Percentiles rank a stretch among this genome's conserved stretches.
Conservation (phyloP, 2,113 vertebrate species). For the Pseudopipra pipra region DNA sequence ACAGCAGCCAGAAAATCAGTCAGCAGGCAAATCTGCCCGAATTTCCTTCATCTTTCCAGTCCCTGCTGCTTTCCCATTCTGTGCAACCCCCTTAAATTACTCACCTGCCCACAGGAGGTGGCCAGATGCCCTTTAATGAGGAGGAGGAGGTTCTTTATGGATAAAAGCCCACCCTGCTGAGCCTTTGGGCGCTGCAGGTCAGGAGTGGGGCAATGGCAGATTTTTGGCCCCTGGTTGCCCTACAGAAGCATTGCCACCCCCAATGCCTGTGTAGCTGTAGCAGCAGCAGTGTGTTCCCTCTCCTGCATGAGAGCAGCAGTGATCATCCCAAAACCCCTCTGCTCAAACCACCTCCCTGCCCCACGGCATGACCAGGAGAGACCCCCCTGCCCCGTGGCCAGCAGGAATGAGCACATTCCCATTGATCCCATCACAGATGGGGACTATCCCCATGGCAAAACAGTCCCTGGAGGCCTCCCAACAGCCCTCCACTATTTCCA, state of each 20-base stretch:
- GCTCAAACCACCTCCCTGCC: neutral
- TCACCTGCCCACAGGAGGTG: neutral
- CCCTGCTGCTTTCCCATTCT: neutral
- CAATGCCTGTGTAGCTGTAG: neutral
- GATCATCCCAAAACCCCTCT: neutral
- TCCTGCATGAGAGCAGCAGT: neutral
- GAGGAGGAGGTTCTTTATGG: neutral
- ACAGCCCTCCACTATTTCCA: neutral
- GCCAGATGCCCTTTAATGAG: neutral
- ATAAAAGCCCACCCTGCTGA: neutral
- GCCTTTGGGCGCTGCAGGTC: neutral
- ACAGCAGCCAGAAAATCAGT: neutral
- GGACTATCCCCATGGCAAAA: neutral
- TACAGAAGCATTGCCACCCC: neutral
- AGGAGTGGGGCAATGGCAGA: neutral
- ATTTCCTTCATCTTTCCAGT: fast-evolving
- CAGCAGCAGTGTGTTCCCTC: fast-evolving
- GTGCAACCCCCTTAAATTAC: neutral
- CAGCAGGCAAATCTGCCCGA: neutral
- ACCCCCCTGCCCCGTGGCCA: neutral
- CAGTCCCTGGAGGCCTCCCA: neutral
- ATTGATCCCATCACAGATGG: fast-evolving
- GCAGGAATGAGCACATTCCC: fast-evolving
- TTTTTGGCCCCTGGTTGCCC: neutral
- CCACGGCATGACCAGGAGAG: fast-evolving